Evolutionary conservation across 2,113 vertebrate genomes (phyloP), one percentile per base, ranked within the genome.

Genomic region (Notothenia coriiceps): DNA sequence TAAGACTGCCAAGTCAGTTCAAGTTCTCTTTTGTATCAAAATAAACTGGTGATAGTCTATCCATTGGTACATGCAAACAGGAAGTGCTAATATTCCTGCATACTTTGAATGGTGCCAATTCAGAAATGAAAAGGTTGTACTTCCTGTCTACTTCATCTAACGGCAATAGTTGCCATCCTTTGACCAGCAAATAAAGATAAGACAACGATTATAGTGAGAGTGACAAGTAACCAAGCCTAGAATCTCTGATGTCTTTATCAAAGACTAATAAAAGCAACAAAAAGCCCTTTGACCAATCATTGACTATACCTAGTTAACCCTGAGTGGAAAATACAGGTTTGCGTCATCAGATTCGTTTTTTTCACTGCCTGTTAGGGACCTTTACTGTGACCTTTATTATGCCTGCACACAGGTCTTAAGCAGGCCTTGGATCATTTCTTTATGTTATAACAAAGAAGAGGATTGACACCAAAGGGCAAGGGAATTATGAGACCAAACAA

Each of bases 401-500:
- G 68, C 4, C 57, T 56, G 44, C 7, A 18, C 69, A 55, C 15
- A 17, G 25, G 17, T 33, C 55, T 54, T 4, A 12, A 20, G 9
- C 6, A 3, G 15, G 22, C 5, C 8, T 64, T n/a, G 1, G 43
- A 35, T 35, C 49, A 69, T 54, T 80, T 65, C 83, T 60, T 67
- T 11, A 13, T 35, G 15, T 46, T 17, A 46, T 14, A 13, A 83
- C 29, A 68, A 76, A 71, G n/a, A 17, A 59, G 60, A 56, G 57
- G 20, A 52, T 7, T 68, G 46, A 69, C 82, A 63, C 9, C 18
- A 84, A 84, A 85, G 70, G 61, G 61, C 65, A 59, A 18, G 17
- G 35, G 77, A 82, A 79, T 85, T 22, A 80, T 70, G 59, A 74
- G 55, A 18, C 44, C 33, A 63, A 79, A 83, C 61, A 74, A 86